A percentile compares a stretch with the other conserved stretches of the same genome.
Evolutionary conservation across 35 echinoderm and acorn worm genomes (phyloP).

Genomic region (Hemicentrotus pulcherrimus): DNA sequence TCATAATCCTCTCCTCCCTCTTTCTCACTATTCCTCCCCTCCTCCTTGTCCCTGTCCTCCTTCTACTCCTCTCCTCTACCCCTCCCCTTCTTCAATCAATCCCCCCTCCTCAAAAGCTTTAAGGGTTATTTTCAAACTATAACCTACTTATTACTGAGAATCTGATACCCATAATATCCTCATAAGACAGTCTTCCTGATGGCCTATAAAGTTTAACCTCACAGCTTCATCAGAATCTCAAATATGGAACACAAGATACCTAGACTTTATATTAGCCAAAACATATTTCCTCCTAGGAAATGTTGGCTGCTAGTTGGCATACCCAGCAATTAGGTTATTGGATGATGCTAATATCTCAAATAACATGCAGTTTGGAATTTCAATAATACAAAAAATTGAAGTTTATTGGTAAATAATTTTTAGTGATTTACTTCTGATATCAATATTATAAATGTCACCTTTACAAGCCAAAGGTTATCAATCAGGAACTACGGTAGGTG

Average conservation of each 20-base stretch:
- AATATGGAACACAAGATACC: neutral
- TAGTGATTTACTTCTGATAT: neutral
- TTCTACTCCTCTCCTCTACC: too few species aligned
- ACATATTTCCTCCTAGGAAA: neutral
- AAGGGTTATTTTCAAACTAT: neutral
- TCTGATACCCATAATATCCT: neutral
- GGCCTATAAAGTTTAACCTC: neutral
- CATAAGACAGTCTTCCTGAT: neutral
- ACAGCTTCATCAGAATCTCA: neutral
- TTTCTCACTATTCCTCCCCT: neutral
- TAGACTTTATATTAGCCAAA: neutral
- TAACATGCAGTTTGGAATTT: neutral
- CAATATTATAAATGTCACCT: neutral
- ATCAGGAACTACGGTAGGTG: neutral
- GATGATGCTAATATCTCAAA: neutral
- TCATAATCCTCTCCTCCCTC: neutral
- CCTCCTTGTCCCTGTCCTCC: neutral
- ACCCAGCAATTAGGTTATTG: neutral
- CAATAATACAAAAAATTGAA: neutral
- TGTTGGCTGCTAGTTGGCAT: neutral
- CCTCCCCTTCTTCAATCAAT: too few species aligned
- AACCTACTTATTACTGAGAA: neutral
- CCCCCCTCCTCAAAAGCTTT: neutral
- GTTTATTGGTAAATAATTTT: neutral
- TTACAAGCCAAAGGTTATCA: neutral